Base-by-base conservation (phyloP, 2,113 vertebrate genomes). In the Pomatostomus ruficeps region DNA sequence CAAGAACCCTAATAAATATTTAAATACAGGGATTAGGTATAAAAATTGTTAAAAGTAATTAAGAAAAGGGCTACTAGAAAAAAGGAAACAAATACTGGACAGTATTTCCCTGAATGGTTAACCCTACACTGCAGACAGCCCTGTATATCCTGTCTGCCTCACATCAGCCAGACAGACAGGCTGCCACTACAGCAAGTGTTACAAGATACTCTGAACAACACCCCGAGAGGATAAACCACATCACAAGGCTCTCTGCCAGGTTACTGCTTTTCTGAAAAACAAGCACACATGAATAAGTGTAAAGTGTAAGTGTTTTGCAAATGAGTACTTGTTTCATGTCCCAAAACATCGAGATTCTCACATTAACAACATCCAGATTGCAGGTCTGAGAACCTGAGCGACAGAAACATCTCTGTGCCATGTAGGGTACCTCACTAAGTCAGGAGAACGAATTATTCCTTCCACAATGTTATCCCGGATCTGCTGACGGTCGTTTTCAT, bases 381-480 rank as follows among this genome's bases (percentile, higher is more conserved):
- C 4, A 49, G 22, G 43, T 62, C 12, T 55, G 77, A 85, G 83
- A 73, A 66, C 14, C 2, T 15, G 14, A 82, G 36, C 59, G 52
- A 59, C 0, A 63, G 35, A 68, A 75, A 28, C n/a, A 54, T 2
- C 49, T 11, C 65, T 14, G 9, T 10, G 51, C 3, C 72, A 54
- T 7, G n/a, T 13, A 38, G 93, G 29, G 43, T 97, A 99, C 99
- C 99, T 98, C 97, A 99, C 98, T 96, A 99, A 98, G 91, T 99
- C 99, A 21, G 99, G 99, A 95, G 99, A 99, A 70, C 98, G 99
- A 96, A 99, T 99, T 90, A 99, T 99, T 49, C 98, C 99, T 97
- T 99, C 99, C 61, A 99, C 98, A 38, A 99, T 98, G 97, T 99
- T 98, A 80, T 99, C 99, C 35, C 99, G 98, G 70, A 99, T 99